Evolutionary conservation across 2,888 invertebrate genomes (phyloP), one percentile per base, ranked within the genome.

Genomic region (Metacarcinus magister): DNA sequence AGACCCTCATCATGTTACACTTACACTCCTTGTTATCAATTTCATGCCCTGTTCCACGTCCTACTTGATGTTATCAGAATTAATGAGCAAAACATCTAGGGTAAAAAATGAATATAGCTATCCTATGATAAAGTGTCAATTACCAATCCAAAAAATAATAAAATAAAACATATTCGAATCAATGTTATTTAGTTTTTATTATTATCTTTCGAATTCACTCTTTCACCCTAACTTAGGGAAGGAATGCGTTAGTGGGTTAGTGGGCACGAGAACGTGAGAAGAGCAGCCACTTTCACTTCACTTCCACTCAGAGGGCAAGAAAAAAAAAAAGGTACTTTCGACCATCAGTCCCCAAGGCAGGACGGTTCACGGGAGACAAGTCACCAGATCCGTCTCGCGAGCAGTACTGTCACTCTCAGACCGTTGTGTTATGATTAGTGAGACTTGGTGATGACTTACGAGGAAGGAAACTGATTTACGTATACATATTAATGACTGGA

Each of bases 1-100:
- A 75, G 8, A 75, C 75, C 75, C 2, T 16, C 75, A n/a, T 75
- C 28, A 28, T 75, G 75, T 75, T 75, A 28, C 75, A 75, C 75
- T 75, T 7, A 23, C 75, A 75, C 75, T 75, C n/a, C 75, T 75
- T n/a, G 23, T 75, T 75, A 75, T 75, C 75, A 75, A 75, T 75
- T 75, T 75, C 75, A 75, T 19, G 75, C 75, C 23, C 75, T 75
- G 75, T 28, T 75, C n/a, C 75, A 5, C 75, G n/a, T 75, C 75
- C 7, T 75, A 8, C 28, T n/a, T 28, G 75, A 75, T 75, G 23
- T 28, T 75, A 75, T 75, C 75, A 75, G 75, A 75, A 28, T 19
- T 75, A 75, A 75, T 16, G 23, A 60, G n/a, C n/a, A n/a, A n/a
- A n/a, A n/a, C n/a, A n/a, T n/a, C n/a, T n/a, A n/a, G 75, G 28